A percentile compares a stretch with the other conserved stretches of the same genome.
Evolutionary conservation across 1,140 invertebrate species (phyloP).

Genomic region (Papilio glaucus): DNA sequence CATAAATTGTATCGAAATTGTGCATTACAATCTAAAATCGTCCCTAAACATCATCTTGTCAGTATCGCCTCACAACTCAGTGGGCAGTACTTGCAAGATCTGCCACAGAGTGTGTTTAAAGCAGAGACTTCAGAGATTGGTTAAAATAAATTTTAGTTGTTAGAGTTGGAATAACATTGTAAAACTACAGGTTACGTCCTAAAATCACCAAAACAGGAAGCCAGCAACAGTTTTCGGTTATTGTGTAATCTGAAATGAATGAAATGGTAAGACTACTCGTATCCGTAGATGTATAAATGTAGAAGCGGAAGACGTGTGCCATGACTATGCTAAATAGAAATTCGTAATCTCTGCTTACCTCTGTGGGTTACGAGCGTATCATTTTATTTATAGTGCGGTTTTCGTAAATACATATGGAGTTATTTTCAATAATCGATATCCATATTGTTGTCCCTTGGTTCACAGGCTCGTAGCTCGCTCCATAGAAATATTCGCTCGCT

Average conservation of each 20-base stretch:
- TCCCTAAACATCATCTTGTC: constrained; percentile 31
- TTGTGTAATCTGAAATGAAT: no score
- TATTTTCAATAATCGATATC: neutral
- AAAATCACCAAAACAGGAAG: no score
- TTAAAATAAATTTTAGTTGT: no score
- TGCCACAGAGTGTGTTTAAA: neutral
- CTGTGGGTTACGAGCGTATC: no score
- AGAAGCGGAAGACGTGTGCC: no score
- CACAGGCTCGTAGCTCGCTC: neutral
- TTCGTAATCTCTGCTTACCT: no score
- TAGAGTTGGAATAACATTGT: no score
- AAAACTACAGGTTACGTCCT: no score
- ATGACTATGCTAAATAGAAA: no score
- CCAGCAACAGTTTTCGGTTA: no score
- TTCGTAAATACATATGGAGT: neutral
- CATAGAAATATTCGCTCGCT: neutral
- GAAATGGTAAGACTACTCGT: no score
- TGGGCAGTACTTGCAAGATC: neutral
- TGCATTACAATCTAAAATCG: constrained; percentile 34
- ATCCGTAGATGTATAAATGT: no score
- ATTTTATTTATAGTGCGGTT: neutral
- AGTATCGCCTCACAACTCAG: constrained; percentile 21
- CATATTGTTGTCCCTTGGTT: neutral
- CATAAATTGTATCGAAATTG: constrained; percentile 32
- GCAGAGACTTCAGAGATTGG: constrained; percentile 10